Percentiles rank a stretch among this genome's conserved stretches.
phyloP scores from a whole-genome alignment of 2,888 invertebrate species.

The Dilophus febrilis region DNA sequence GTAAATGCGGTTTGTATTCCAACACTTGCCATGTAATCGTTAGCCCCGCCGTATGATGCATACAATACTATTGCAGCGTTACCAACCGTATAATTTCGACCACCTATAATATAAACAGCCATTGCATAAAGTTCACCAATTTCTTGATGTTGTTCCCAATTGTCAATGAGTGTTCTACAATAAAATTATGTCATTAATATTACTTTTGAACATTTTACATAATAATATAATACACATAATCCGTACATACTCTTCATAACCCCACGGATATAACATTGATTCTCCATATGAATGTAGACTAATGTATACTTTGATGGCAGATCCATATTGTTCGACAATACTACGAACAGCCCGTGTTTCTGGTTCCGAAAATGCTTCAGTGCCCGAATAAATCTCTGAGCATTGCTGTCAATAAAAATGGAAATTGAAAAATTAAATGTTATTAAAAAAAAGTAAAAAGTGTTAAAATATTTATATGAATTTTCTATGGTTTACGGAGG shows the following conservation, averaged over 20 bases:
- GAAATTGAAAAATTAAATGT: slow-evolving; percentile 28
- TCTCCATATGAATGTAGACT: slow-evolving; percentile 56
- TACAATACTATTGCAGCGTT: slow-evolving; percentile 28
- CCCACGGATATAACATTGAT: slow-evolving; percentile 44
- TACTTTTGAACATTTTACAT: neutral
- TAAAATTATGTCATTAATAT: neutral
- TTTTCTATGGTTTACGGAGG: no score
- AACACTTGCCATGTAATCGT: slow-evolving; percentile 36
- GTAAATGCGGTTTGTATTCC: slow-evolving; percentile 38
- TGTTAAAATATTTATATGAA: no score
- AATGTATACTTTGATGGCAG: slow-evolving; percentile 40
- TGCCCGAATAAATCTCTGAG: slow-evolving; percentile 39
- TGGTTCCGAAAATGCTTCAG: slow-evolving; percentile 41
- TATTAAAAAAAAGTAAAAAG: no score
- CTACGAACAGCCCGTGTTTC: slow-evolving; percentile 40
- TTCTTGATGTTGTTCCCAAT: slow-evolving; percentile 4
- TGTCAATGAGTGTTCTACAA: slow-evolving; percentile 7
- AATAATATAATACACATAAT: slow-evolving; percentile 17
- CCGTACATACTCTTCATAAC: slow-evolving; percentile 35
- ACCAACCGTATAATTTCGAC: slow-evolving; percentile 32
- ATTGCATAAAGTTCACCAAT: slow-evolving; percentile 13
- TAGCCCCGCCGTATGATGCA: slow-evolving; percentile 37
- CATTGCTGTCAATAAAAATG: slow-evolving; percentile 40
- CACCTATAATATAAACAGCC: slow-evolving; percentile 23
- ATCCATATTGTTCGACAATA: slow-evolving; percentile 28